phyloP scores from a whole-genome alignment of 2,113 vertebrate species.

The Sclerurus mexicanus region DNA sequence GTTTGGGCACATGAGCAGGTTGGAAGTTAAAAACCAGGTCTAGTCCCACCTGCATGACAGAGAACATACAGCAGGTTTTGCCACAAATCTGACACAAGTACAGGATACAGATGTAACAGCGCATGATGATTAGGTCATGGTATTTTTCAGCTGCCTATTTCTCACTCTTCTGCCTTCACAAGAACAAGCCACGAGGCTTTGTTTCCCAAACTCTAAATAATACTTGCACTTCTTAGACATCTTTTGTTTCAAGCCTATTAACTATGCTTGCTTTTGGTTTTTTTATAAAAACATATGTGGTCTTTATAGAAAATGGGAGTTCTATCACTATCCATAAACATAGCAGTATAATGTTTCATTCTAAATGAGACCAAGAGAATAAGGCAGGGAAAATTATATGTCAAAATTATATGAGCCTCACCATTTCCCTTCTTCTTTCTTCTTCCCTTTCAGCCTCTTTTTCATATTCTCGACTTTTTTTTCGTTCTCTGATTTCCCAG shows the following conservation, averaged over 20 bases:
- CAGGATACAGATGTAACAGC: neutral
- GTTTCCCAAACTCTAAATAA: neutral
- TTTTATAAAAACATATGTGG: neutral
- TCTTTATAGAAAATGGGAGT: neutral
- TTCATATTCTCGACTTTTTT: conserved; percentile 93
- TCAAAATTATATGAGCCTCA: conserved; percentile 55
- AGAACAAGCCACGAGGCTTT: neutral
- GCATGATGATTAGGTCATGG: neutral
- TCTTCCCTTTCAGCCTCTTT: conserved; percentile 95
- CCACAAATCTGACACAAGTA: neutral
- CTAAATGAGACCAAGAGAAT: neutral
- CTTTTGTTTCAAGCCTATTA: neutral
- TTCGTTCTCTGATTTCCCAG: conserved; percentile 97
- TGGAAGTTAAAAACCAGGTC: neutral
- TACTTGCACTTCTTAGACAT: neutral
- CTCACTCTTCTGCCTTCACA: neutral
- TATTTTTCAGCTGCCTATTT: neutral
- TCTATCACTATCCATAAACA: neutral
- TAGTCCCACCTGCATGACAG: neutral
- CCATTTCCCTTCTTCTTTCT: conserved; percentile 92
- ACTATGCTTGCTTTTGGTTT: neutral
- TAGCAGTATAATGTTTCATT: neutral
- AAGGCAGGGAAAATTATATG: neutral
- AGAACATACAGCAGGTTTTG: neutral
- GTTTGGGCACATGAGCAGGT: neutral